A percentile compares a stretch with the other conserved stretches of the same genome.
Evolutionary conservation across 2,113 vertebrate species (phyloP).

Genomic region (Syngnathus typhle): DNA sequence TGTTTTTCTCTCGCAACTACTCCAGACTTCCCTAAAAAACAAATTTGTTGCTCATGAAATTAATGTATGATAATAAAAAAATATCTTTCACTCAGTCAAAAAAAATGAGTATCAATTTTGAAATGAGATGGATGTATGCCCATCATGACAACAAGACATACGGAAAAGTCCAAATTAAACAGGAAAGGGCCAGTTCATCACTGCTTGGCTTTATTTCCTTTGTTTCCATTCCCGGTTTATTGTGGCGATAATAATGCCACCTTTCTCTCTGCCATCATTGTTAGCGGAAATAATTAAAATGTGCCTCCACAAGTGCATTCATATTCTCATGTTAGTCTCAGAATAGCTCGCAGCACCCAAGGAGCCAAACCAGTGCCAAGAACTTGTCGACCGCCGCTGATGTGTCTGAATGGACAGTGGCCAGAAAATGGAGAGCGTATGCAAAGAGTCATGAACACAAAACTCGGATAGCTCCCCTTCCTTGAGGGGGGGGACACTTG

Average conservation of each 20-base stretch:
- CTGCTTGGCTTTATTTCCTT: neutral
- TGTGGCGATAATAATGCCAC: neutral
- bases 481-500: conserved; percentile 18
- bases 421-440: conserved; percentile 11
- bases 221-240: neutral
- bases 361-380: conserved; percentile 28
- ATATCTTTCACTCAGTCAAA: no score
- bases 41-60: no score
- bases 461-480: conserved; percentile 26
- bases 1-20: no score
- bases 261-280: neutral
- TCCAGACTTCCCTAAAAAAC: no score
- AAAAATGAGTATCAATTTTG: no score
- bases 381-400: conserved; percentile 2
- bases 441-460: neutral
- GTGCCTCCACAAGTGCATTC: neutral
- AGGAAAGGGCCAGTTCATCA: neutral
- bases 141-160: neutral
- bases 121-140: no score
- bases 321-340: conserved; percentile 23
- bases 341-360: conserved; percentile 14
- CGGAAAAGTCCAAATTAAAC: neutral
- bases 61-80: no score
- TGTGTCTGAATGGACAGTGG: conserved; percentile 22
- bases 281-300: neutral